Evolutionary conservation across 2,888 invertebrate genomes (phyloP).

Genomic region (Drosophila macrospina): DNA sequence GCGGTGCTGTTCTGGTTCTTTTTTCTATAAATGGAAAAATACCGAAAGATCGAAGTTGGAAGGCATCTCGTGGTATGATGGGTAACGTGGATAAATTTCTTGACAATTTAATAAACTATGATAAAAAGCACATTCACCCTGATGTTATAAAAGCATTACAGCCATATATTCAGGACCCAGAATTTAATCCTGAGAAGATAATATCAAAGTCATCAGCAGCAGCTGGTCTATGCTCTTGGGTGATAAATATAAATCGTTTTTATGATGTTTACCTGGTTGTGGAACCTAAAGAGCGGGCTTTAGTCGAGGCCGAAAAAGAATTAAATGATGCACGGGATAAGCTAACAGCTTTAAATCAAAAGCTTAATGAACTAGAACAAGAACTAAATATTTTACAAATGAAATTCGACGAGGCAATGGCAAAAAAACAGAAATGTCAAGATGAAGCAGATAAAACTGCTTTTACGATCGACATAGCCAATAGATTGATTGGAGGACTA

Average conservation of each 20-base stretch:
- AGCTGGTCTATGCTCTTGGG: slow-evolving; percentile 97
- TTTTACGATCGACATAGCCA: slow-evolving; percentile 95
- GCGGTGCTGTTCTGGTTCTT: slow-evolving; percentile 94
- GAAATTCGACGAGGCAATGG: slow-evolving; percentile 94
- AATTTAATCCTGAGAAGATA: slow-evolving; percentile 94
- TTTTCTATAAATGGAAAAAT: slow-evolving; percentile 92
- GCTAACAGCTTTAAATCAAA: slow-evolving; percentile 90
- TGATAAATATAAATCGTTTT: slow-evolving; percentile 95
- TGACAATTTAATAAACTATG: slow-evolving; percentile 92
- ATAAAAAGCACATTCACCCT: slow-evolving; percentile 96
- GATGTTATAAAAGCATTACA: slow-evolving; percentile 93
- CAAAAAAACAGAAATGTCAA: slow-evolving; percentile 95
- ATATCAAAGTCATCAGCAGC: slow-evolving; percentile 95
- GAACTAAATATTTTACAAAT: slow-evolving; percentile 91
- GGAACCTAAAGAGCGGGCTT: slow-evolving; percentile 95
- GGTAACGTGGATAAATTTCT: slow-evolving; percentile 95
- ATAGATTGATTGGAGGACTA: slow-evolving; percentile 95
- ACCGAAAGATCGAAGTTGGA: slow-evolving; percentile 97
- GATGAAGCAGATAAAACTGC: slow-evolving; percentile 96
- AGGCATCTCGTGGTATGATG: slow-evolving; percentile 95
- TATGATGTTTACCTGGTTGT: slow-evolving; percentile 96
- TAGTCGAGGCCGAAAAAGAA: slow-evolving; percentile 94
- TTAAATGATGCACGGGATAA: slow-evolving; percentile 93
- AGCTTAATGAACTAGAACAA: slow-evolving; percentile 89
- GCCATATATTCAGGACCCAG: slow-evolving; percentile 87